These are phyloP conservation scores for Temnothorax longispinosus DNA, from an alignment of 1,140 invertebrate genomes.

Conservation along the genomic window DNA sequence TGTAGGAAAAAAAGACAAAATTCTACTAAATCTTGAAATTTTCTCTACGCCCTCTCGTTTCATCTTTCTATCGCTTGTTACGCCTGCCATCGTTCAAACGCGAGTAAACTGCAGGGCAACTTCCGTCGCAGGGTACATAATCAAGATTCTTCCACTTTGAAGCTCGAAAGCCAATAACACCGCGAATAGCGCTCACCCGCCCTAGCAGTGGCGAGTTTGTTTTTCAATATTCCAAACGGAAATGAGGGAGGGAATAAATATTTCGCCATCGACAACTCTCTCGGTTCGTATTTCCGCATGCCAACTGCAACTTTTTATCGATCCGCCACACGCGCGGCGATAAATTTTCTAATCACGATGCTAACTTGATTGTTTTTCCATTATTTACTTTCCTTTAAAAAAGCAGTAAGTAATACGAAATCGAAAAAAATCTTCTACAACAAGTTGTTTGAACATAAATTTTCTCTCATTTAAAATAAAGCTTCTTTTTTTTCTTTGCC, in stretches of 20 bases:
- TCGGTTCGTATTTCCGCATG: conserved; percentile 52
- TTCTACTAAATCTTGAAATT: neutral
- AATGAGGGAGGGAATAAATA: conserved; percentile 60
- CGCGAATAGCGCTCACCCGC: neutral
- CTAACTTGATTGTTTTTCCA: conserved; percentile 42
- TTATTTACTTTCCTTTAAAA: conserved; percentile 21
- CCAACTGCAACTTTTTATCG: conserved; percentile 49
- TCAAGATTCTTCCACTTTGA: conserved; percentile 59
- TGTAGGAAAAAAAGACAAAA: neutral
- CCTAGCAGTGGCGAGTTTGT: conserved; percentile 28
- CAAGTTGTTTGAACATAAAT: neutral
- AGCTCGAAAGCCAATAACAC: conserved; percentile 51
- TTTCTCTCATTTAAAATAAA: neutral
- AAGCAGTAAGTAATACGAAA: neutral
- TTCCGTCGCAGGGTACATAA: conserved; percentile 42
- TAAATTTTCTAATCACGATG: conserved; percentile 46
- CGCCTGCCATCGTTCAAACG: conserved; percentile 7
- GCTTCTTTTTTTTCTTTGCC: neutral
- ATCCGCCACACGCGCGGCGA: conserved; percentile 9
- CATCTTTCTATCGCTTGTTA: neutral
- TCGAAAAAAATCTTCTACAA: neutral
- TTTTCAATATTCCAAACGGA: conserved; percentile 61
- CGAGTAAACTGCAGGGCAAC: conserved; percentile 22
- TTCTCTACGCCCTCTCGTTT: neutral
- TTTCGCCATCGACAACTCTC: conserved; percentile 49